These are phyloP conservation scores for Anhinga anhinga DNA, from an alignment of 2,113 vertebrate genomes.

Conservation along the genomic window DNA sequence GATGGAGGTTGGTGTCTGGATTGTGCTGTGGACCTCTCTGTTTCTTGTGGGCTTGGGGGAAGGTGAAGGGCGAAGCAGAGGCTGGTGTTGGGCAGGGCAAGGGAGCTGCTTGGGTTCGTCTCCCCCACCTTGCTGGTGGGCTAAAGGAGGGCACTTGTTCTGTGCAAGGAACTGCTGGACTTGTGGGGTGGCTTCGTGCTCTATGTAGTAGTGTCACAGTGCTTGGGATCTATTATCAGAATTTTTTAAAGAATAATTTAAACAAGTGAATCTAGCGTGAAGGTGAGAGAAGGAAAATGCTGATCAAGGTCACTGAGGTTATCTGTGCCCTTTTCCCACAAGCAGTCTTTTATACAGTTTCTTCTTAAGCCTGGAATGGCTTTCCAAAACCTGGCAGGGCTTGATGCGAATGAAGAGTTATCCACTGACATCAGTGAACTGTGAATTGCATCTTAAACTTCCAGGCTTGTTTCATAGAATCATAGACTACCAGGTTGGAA, in stretches of 20 bases:
- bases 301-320: neutral
- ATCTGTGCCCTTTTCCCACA: neutral
- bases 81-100: rapidly evolving
- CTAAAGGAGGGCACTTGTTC: neutral
- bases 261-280: neutral
- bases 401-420: neutral
- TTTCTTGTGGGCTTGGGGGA: neutral
- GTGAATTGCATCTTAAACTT: neutral
- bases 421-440: neutral
- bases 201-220: neutral
- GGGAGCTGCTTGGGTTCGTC: neutral
- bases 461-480: neutral
- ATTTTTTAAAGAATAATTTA: neutral
- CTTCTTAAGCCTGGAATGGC: neutral
- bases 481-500: neutral
- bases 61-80: neutral
- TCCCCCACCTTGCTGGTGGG: neutral
- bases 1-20: neutral
- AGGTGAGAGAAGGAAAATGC: neutral
- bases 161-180: neutral
- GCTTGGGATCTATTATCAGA: neutral
- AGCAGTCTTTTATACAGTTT: neutral
- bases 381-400: neutral
- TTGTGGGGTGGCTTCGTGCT: neutral
- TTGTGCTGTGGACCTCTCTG: neutral